Evolutionary conservation across 2,113 vertebrate species (phyloP).

Genomic region (Ammodytes marinus): DNA sequence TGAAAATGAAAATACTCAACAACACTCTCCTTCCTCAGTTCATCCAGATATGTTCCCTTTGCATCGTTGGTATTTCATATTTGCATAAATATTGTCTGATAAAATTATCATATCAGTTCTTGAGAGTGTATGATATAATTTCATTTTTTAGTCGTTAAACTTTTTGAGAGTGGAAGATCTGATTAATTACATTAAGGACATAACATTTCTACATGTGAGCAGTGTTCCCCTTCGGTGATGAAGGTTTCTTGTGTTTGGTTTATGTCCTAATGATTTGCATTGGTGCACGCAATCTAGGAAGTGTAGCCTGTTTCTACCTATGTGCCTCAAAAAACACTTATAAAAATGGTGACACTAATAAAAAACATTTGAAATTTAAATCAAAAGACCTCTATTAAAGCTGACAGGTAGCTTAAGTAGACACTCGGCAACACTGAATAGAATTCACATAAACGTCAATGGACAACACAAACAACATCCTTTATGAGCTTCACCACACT

Average conservation of each 20-base stretch:
- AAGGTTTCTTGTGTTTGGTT: not conserved
- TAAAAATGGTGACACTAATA: not conserved
- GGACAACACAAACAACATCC: not conserved
- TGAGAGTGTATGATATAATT: not conserved
- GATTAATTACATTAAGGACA: not conserved
- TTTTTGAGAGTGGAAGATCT: not conserved
- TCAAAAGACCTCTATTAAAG: not conserved
- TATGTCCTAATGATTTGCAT: not conserved
- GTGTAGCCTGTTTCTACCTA: not conserved
- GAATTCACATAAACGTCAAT: not conserved
- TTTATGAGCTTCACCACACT: not conserved
- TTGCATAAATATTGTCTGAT: not conserved
- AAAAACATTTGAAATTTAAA: not conserved
- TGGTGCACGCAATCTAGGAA: not conserved
- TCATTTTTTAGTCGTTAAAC: not conserved
- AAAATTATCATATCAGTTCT: not conserved
- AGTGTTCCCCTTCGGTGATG: not conserved
- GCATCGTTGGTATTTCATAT: no score
- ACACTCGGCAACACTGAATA: not conserved
- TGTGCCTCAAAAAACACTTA: not conserved
- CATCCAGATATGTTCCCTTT: not conserved
- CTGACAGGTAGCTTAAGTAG: not conserved
- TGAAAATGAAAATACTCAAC: not conserved
- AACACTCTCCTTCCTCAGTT: not conserved
- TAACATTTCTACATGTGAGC: not conserved